These are phyloP conservation scores for Agraylea sexmaculata DNA, from an alignment of 1,140 invertebrate species.

Conservation along the genomic window DNA sequence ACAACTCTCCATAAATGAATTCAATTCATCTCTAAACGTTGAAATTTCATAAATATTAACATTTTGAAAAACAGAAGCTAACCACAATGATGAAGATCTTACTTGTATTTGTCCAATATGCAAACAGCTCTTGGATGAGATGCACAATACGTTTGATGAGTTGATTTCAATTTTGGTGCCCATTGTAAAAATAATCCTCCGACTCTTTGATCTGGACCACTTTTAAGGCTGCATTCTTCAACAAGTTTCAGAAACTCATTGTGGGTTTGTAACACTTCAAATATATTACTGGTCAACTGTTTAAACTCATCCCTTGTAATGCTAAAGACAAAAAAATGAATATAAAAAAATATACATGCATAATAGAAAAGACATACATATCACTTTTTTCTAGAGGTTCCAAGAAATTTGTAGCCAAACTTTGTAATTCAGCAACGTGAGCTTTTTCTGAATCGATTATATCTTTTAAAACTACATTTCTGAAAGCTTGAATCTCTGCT, in stretches of 20 bases:
- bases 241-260: slow-evolving; percentile 64
- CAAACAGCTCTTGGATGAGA: slow-evolving; percentile 88
- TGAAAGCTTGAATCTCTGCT: slow-evolving; percentile 61
- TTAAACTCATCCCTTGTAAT: slow-evolving; percentile 74
- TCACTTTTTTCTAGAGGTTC: slow-evolving; percentile 70
- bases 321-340: slow-evolving; percentile 40
- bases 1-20: slow-evolving; percentile 75
- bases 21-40: slow-evolving; percentile 65
- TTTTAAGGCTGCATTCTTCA: slow-evolving; percentile 59
- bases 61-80: slow-evolving; percentile 4
- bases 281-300: slow-evolving; percentile 76
- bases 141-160: slow-evolving; percentile 80
- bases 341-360: not conserved
- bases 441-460: slow-evolving; percentile 85
- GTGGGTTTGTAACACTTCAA: slow-evolving; percentile 74
- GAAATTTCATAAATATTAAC: slow-evolving; percentile 6
- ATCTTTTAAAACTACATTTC: slow-evolving; percentile 80
- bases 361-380: slow-evolving; percentile 55
- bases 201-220: slow-evolving; percentile 66
- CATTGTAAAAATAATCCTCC: slow-evolving; percentile 83
- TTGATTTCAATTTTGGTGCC: slow-evolving; percentile 73
- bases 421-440: slow-evolving; percentile 79
- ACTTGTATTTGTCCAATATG: slow-evolving; percentile 85
- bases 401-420: slow-evolving; percentile 71
- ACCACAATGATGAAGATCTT: slow-evolving; percentile 24